Base-by-base conservation (phyloP, 1,140 invertebrate species). In the Drosophila leontia region DNA sequence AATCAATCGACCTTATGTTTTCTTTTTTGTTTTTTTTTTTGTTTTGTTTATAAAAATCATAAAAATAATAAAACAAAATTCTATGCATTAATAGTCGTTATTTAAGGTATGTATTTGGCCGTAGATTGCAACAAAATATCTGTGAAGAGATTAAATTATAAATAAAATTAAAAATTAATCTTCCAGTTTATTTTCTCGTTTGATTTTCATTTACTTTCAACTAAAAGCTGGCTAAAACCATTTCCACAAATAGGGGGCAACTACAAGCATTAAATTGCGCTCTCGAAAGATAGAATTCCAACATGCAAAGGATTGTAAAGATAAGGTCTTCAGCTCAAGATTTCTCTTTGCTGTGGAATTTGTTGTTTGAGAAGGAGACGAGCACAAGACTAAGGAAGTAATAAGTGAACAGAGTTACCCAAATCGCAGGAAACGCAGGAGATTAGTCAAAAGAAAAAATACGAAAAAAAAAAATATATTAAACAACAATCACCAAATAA, bases 111-210 rank as follows among this genome's bases (percentile, higher is more conserved):
- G 82, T 92, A 90, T 92, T 92, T 92, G 91, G 91, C 91, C 84
- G 91, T 92, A 92, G 91, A 92, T 92, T 92, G 91, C 91, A 92
- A 92, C 84, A 92, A 88, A 92, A 92, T 92, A 92, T 92, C 91
- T 92, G 91, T 92, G 91, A 92, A 92, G 78, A 92, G 86, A 92
- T 91, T 90, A 91, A 92, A 92, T 91, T 80, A 86, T 91, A 91
- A 92, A 90, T 91, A 92, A 87, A 87, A 88, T 82, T 83, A 78
- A 87, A 88, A 91, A 87, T 91, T 78, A 72, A 86, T 91, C 51
- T 75, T 77, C 65, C 59, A 78, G 64, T 64, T 78, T 15, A 32
- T 65, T 68, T 55, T 37, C 13, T 37, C 19, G 19, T 55, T 37
- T 37, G 51, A 55, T 23, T 55, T 55, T 64, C 61, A 65, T 71